These are phyloP conservation scores for Lordiphosa mommai DNA, from an alignment of 1,140 invertebrate species.

Conservation along the genomic window DNA sequence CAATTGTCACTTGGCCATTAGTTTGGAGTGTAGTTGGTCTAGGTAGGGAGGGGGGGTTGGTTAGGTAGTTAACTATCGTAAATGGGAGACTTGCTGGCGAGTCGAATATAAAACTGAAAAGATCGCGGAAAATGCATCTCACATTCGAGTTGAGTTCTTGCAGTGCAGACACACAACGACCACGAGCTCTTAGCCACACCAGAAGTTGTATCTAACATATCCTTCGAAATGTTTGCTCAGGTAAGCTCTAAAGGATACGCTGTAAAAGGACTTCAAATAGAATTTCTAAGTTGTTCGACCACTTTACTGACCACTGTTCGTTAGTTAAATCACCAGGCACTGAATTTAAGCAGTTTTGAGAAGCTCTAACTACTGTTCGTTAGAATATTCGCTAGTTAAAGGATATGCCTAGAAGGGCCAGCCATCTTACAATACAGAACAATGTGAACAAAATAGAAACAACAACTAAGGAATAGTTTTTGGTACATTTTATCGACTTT, in stretches of 20 bases:
- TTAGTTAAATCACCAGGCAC: too few relatives aligned
- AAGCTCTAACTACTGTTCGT: too few relatives aligned
- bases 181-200: background rate
- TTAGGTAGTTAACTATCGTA: background rate
- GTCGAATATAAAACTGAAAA: constrained; percentile 71
- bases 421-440: too few relatives aligned
- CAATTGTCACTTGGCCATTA: constrained; percentile 66
- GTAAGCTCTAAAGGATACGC: constrained; percentile 30
- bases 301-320: background rate
- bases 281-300: too few relatives aligned
- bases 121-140: constrained; percentile 64
- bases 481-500: too few relatives aligned
- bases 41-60: background rate
- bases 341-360: too few relatives aligned
- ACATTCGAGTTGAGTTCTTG: constrained; percentile 73
- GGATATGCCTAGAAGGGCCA: too few relatives aligned
- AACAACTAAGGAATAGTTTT: too few relatives aligned
- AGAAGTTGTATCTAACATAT: constrained; percentile 13
- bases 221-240: constrained; percentile 51
- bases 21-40: constrained; percentile 32
- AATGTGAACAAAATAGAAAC: too few relatives aligned
- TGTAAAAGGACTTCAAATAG: background rate
- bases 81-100: constrained; percentile 1
- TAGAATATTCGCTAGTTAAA: too few relatives aligned
- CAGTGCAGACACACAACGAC: constrained; percentile 46